Conservation (phyloP, 1,140 invertebrate genomes). For the Cyphomyrmex costatus region DNA sequence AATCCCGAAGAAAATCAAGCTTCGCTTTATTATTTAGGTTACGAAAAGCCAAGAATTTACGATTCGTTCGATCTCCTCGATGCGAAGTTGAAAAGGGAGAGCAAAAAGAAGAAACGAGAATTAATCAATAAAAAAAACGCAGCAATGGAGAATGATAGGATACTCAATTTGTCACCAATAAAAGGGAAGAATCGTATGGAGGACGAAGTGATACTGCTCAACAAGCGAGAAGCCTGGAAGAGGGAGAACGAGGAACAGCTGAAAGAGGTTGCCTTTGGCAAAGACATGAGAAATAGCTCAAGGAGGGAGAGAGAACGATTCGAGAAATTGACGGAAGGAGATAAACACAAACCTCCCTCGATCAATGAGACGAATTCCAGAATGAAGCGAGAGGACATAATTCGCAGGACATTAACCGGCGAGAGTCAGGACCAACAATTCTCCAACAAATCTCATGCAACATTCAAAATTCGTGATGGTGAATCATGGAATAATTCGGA, state of each 20-base stretch:
- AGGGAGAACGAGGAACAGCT: constrained; percentile 72
- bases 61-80: constrained; percentile 40
- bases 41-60: constrained; percentile 72
- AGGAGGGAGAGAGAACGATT: constrained; percentile 61
- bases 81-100: not conserved
- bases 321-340: constrained; percentile 63
- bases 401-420: not conserved
- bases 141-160: not conserved
- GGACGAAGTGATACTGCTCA: constrained; percentile 74
- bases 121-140: constrained; percentile 4
- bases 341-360: constrained; percentile 32
- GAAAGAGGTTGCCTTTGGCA: constrained; percentile 77
- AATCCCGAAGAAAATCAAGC: constrained; percentile 53
- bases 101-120: constrained; percentile 2
- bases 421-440: not conserved
- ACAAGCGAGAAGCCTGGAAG: constrained; percentile 75
- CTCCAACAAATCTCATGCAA: not conserved
- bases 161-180: constrained; percentile 57
- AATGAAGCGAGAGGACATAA: constrained; percentile 9
- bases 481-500: not conserved
- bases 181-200: constrained; percentile 70
- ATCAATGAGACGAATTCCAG: not conserved
- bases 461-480: not conserved
- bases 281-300: constrained; percentile 71
- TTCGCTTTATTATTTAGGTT: constrained; percentile 62